phyloP scores from a whole-genome alignment of 2,888 invertebrate genomes.

The Rhorus exstirpatorius region DNA sequence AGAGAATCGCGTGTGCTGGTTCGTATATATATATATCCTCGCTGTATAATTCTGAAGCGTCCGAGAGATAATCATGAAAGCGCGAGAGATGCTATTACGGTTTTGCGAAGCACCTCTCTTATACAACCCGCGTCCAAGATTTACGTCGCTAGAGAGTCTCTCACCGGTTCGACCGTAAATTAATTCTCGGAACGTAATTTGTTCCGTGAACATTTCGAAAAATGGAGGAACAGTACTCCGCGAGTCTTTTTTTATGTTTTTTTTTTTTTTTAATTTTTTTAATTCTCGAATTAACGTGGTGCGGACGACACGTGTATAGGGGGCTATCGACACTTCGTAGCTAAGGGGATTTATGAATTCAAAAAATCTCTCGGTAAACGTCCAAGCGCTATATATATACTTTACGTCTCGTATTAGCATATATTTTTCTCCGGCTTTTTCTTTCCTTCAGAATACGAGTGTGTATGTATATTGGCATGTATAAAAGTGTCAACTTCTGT shows the following conservation, averaged over 20 bases:
- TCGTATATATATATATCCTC: slow-evolving; percentile 23
- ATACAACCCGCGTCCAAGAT: slow-evolving; percentile 67
- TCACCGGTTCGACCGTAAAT: slow-evolving; percentile 70
- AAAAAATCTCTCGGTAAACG: too few species aligned
- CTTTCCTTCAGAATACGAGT: too few species aligned
- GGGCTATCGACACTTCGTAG: too few species aligned
- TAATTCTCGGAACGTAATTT: slow-evolving; percentile 71
- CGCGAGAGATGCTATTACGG: slow-evolving; percentile 72
- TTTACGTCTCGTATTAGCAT: too few species aligned
- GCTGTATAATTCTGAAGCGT: too few species aligned
- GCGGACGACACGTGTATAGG: not conserved
- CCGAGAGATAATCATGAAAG: slow-evolving; percentile 71
- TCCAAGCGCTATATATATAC: too few species aligned
- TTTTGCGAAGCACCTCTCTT: slow-evolving; percentile 70
- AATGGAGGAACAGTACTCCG: slow-evolving; percentile 63
- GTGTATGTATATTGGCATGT: too few species aligned
- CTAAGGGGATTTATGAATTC: too few species aligned
- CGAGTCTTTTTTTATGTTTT: slow-evolving; percentile 32
- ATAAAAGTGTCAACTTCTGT: not conserved
- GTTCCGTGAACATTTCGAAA: slow-evolving; percentile 70
- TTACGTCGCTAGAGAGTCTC: slow-evolving; percentile 70
- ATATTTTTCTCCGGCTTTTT: too few species aligned
- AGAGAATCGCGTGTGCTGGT: slow-evolving; percentile 10
- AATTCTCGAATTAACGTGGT: slow-evolving; percentile 30
- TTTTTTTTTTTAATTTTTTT: slow-evolving; percentile 6